phyloP scores from a whole-genome alignment of 2,888 invertebrate species.

The Apotomis capreana region DNA sequence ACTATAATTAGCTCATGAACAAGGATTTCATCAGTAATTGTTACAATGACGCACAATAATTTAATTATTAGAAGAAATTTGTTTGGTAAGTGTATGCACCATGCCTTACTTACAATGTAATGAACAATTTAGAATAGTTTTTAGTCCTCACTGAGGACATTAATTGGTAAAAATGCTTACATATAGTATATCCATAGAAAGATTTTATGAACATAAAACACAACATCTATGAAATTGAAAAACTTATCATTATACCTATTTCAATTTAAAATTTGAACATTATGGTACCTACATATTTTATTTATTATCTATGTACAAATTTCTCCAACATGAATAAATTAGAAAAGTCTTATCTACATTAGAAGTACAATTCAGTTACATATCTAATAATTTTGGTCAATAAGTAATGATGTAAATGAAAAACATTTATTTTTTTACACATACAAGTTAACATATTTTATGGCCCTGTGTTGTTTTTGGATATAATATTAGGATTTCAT shows the following conservation, averaged over 20 bases:
- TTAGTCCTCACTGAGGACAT: constrained; percentile 1
- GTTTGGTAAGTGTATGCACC: neutral
- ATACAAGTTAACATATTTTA: neutral
- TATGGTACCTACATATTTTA: neutral
- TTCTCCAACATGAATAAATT: constrained; percentile 5
- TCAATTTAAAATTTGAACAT: neutral
- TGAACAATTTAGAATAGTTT: constrained; percentile 1
- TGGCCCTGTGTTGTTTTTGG: neutral
- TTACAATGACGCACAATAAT: neutral
- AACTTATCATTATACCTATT: neutral
- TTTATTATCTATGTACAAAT: constrained; percentile 15
- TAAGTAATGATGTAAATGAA: constrained; percentile 10
- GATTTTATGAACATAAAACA: constrained; percentile 1
- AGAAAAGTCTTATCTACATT: constrained; percentile 3
- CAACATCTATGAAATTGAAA: constrained; percentile 10
- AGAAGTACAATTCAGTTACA: constrained; percentile 14
- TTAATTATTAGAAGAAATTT: neutral
- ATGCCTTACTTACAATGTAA: neutral
- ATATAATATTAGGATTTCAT: neutral
- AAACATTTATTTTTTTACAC: neutral
- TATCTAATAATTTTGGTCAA: constrained; percentile 21
- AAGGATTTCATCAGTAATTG: too few relatives aligned
- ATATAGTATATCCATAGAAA: neutral
- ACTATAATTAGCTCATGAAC: neutral
- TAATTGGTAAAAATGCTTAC: constrained; percentile 1